These are phyloP conservation scores for Brachionus rotundiformis DNA, from an alignment of 1,140 invertebrate species.

Conservation along the genomic window DNA sequence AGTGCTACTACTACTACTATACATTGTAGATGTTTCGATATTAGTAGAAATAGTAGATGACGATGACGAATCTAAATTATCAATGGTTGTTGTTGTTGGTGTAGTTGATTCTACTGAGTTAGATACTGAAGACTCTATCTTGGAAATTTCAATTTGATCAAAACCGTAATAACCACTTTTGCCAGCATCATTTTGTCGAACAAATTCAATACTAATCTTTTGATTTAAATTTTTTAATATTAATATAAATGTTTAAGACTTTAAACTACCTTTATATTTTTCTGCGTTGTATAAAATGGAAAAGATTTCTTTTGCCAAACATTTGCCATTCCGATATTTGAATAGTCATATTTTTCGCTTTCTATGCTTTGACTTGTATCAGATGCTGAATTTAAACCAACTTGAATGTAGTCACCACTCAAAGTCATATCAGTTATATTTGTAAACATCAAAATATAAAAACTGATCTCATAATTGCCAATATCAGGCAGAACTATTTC, in stretches of 20 bases:
- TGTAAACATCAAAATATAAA: constrained; percentile 32
- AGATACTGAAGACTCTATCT: not conserved
- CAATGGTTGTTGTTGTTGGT: not conserved
- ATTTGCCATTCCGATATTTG: not conserved
- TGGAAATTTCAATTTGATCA: constrained; percentile 19
- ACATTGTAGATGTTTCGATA: not conserved
- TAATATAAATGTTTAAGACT: too few species aligned
- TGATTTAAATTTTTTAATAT: not conserved
- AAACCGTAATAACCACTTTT: not conserved
- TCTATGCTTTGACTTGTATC: not conserved
- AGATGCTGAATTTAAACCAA: not conserved
- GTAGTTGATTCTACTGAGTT: not conserved
- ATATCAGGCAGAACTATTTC: not conserved
- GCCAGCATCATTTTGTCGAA: not conserved
- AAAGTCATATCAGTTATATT: not conserved
- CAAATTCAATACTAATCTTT: not conserved
- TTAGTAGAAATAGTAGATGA: not conserved
- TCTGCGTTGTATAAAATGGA: not conserved
- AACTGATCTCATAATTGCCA: not conserved
- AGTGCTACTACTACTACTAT: too few species aligned
- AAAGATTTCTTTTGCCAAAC: not conserved
- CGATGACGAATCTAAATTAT: not conserved
- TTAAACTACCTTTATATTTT: too few species aligned
- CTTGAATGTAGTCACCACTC: not conserved
- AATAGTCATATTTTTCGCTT: constrained; percentile 31